Evolutionary conservation across 2,113 vertebrate genomes (phyloP), one percentile per base, ranked within the genome.

Genomic region (Ceuthmochares aereus): DNA sequence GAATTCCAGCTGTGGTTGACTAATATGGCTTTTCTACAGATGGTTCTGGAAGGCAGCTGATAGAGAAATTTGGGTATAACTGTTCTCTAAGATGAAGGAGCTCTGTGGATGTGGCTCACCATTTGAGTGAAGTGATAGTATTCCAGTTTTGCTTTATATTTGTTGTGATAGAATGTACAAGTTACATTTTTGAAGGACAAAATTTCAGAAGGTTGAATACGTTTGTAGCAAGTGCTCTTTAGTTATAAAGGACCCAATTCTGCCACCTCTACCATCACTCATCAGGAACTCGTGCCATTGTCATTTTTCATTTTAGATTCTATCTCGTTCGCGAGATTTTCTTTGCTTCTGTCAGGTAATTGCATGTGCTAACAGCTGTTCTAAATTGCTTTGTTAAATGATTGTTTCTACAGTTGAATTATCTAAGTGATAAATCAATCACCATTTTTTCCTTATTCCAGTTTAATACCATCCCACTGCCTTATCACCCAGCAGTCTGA

Each of bases 341-440:
- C 55, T 81, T 42, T 77, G 87, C 49, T 89, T 62, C 68, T 87
- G 51, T 36, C 60, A 66, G 73, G 77, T 89, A 89, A 91, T 78
- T 78, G 55, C 34, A 14, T 84, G 60, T 70, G 60, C 55, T 89
- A 89, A 81, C 68, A 81, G 37, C 73, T 84, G 64, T 77, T 96
- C 52, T 75, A 58, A 92, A 91, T 84, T 78, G 64, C 90, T 94
- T 89, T 93, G 84, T 63, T 94, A 95, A 93, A 78, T 95, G 10
- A 52, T 89, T 89, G 74, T 95, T 95, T 91, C 77, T 94, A 55
- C 77, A 75, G 32, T 12, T 90, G 76, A 92, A 30, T 84, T 95
- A 87, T 55, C 7, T 1, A 82, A 77, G 72, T 69, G 59, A 86
- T 91, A 96, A 83, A 78, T 92, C 47, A 79, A 52, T 94, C 73